These are phyloP conservation scores for Lacerta agilis DNA, from an alignment of 2,797 vertebrate species.

Conservation along the genomic window DNA sequence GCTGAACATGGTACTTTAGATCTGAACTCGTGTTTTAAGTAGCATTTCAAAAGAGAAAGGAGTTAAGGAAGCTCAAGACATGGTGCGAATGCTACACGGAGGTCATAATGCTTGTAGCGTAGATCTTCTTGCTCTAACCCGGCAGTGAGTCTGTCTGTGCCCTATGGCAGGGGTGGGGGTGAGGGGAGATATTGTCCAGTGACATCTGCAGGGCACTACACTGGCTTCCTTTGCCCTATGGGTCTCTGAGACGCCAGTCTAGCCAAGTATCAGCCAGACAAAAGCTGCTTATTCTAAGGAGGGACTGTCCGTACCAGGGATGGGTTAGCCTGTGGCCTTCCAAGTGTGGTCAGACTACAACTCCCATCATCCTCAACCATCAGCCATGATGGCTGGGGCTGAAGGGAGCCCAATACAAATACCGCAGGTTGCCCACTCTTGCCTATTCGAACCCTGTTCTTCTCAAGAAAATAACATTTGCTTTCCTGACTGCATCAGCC, in stretches of 20 bases:
- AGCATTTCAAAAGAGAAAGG: neutral
- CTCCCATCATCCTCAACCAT: neutral
- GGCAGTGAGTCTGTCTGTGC: slow-evolving; percentile 27
- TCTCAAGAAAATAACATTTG: neutral
- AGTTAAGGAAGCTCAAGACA: slow-evolving; percentile 67
- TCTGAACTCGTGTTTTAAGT: slow-evolving; percentile 12
- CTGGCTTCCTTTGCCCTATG: too few species aligned
- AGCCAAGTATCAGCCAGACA: slow-evolving; percentile 39
- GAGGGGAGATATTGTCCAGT: too few species aligned
- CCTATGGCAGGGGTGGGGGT: neutral
- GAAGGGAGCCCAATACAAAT: neutral
- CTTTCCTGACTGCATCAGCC: neutral
- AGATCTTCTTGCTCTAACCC: neutral
- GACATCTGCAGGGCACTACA: too few species aligned
- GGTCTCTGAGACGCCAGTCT: neutral
- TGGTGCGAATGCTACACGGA: neutral
- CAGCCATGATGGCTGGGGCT: neutral
- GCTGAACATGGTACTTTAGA: slow-evolving; percentile 1
- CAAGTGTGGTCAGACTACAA: neutral
- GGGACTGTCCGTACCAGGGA: neutral
- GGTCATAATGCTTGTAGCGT: neutral
- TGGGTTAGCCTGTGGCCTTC: neutral
- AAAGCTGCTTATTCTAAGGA: slow-evolving; percentile 16
- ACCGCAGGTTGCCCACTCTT: neutral
- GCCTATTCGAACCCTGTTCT: neutral